Evolutionary conservation across 2,888 invertebrate species (phyloP), one percentile per base, ranked within the genome.

Genomic region (Trachelus tabidus): DNA sequence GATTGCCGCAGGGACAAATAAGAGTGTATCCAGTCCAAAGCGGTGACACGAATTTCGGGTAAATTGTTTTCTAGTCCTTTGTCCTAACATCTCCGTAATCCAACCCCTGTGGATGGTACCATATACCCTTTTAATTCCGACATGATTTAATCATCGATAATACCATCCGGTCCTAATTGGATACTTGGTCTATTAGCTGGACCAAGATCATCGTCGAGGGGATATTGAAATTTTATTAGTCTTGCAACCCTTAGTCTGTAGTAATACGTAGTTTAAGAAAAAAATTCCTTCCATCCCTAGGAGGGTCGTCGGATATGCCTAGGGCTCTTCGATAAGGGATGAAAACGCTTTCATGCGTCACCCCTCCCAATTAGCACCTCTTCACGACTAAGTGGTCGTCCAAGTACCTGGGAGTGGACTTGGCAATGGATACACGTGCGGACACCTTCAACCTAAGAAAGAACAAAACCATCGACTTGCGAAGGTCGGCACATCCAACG

Each of bases 1-100:
- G 88, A 89, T 89, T 89, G 89, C 89, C 87, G 85, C 83, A 83
- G 89, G 88, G 89, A 89, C 89, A 87, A 87, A 88, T 86, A 89
- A 88, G 86, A 89, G 87, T 89, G 86, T 89, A 87, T 86, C 87
- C 86, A 86, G 88, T 88, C 86, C 84, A 84, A 87, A 89, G 83
- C 81, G 87, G 87, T 88, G 88, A 89, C 87, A 88, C 85, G 87
- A 89, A 89, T 89, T 88, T 89, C 86, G 89, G 85, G 84, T 87
- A 89, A 89, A 90, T 89, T 90, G 90, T 90, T 90, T 90, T 88
- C 87, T 84, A 86, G 83, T 85, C 81, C 82, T 82, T 81, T 56
- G 40, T 56, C 40, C 40, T 1, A 2, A 56, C 23, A 23, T 56
- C 23, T 23, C 6, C 6, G 23, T 15, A 9, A 23, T 23, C 40